Evolutionary conservation across 2,888 invertebrate genomes (phyloP).

Genomic region (Limnephilus marmoratus): DNA sequence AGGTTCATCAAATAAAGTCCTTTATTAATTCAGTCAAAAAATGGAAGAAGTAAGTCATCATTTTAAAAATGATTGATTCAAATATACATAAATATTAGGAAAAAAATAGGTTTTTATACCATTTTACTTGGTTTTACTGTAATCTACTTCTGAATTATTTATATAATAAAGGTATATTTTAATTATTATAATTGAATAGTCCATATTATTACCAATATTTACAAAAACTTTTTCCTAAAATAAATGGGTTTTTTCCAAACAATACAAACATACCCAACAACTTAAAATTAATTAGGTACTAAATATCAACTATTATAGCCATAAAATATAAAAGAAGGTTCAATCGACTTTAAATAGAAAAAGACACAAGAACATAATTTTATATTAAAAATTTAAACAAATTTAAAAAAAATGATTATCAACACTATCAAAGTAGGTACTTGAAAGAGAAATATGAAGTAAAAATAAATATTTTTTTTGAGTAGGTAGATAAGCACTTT

Average conservation of each 20-base stretch:
- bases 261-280: background rate
- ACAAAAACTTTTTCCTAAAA: background rate
- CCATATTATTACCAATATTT: constrained; percentile 1
- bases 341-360: constrained; percentile 56
- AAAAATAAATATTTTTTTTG: background rate
- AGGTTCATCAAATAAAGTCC: background rate
- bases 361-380: constrained; percentile 24
- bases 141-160: background rate
- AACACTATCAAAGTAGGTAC: background rate
- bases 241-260: background rate
- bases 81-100: background rate
- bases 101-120: background rate
- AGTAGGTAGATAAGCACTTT: background rate
- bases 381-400: background rate
- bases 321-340: constrained; percentile 29
- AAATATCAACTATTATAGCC: background rate
- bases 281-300: background rate
- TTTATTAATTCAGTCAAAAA: background rate
- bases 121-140: background rate
- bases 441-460: background rate
- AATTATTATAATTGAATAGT: background rate
- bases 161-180: background rate
- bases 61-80: background rate
- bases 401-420: background rate
- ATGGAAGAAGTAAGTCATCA: background rate